A percentile compares a stretch with the other conserved stretches of the same genome.
Conservation (phyloP, 2,888 invertebrate genomes). For the Orthonychiurus folsomi region DNA sequence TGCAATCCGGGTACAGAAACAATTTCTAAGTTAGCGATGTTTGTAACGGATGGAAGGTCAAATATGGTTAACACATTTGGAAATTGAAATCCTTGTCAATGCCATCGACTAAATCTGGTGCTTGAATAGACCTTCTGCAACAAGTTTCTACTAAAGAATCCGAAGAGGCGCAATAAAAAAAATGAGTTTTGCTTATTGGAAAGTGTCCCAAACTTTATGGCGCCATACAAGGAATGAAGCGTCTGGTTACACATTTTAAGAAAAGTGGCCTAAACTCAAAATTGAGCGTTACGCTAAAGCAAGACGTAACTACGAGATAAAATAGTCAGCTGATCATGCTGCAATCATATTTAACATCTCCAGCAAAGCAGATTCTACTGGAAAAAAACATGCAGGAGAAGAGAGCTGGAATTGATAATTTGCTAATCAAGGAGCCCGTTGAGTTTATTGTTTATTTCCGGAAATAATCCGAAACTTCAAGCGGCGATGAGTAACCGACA, state of each 20-base stretch:
- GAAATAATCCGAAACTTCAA: not conserved
- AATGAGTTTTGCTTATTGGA: not conserved
- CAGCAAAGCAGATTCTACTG: not conserved
- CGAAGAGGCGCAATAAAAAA: not conserved
- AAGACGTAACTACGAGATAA: not conserved
- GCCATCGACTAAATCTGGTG: constrained; percentile 3
- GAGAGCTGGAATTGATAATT: not conserved
- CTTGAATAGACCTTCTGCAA: not conserved
- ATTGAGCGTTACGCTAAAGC: not conserved
- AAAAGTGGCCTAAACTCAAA: not conserved
- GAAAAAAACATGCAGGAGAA: not conserved
- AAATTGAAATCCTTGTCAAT: not conserved
- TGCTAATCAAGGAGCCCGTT: not conserved
- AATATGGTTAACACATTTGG: not conserved
- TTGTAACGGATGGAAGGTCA: constrained; percentile 1
- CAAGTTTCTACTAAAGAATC: not conserved
- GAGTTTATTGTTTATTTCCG: not conserved
- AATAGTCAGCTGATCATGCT: constrained; percentile 7
- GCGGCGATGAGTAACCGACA: not conserved
- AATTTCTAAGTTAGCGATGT: not conserved
- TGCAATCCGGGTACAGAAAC: not conserved
- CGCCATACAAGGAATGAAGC: not conserved
- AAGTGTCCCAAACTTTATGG: not conserved
- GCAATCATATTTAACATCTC: not conserved
- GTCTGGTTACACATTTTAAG: not conserved